Base-by-base conservation (phyloP, 2,113 vertebrate genomes). In the Eurystomus gularis region DNA sequence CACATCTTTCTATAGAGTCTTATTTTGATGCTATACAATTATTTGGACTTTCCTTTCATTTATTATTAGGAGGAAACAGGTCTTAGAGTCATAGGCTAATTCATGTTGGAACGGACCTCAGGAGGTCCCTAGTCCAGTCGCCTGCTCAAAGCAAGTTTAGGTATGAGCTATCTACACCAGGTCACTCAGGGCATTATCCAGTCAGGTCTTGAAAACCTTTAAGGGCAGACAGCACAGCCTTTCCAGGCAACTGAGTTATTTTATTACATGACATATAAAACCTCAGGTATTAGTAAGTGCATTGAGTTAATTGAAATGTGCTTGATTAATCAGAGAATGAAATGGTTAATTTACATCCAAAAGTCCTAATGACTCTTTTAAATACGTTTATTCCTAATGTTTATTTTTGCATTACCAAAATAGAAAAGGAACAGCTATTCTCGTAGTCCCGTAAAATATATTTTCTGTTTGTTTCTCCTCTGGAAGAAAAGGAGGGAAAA, bases 381-480 rank as follows among this genome's bases (percentile, higher is more conserved):
- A 90, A 76, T 52, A 42, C 28, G 33, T 86, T 95, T 86, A 26
- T 90, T 77, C 17, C 24, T 44, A 51, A 68, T 77, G 49, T 88
- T 92, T 75, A 76, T 62, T 90, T 81, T 95, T 54, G 17, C 21
- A 33, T 94, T 82, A 39, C 64, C 35, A 35, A 82, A 96, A 88
- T 66, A 81, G 82, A 77, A 95, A 93, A 79, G 54, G 91, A 97
- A 90, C 55, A 93, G 68, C 39, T 96, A 73, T 92, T 93, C 78
- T 55, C 65, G 71, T 54, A 81, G 42, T 37, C 40, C 16, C 70
- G 66, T 78, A 80, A 93, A 86, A 71, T 24, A 61, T 10, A 33
- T 77, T 64, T 71, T 80, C 54, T 70, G 39, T 42, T 58, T 89
- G 58, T 81, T 84, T 64, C 46, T 83, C 12, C 20, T 55, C 33